These are phyloP conservation scores for Halocaridina rubra DNA, from an alignment of 2,888 invertebrate genomes.

Conservation along the genomic window DNA sequence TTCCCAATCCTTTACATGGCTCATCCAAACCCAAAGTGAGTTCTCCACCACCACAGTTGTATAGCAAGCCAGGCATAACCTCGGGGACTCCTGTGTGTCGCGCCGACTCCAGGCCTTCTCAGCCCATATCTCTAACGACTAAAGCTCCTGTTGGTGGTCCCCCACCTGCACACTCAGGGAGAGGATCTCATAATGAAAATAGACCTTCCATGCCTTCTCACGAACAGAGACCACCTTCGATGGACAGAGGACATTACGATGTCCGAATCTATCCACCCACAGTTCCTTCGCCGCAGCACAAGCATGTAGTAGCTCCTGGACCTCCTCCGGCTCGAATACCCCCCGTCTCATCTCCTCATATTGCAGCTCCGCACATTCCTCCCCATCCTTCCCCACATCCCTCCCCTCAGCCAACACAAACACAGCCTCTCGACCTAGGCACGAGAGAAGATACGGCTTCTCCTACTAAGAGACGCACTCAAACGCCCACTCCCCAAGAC, in stretches of 20 bases:
- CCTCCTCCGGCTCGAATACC: constrained; percentile 47
- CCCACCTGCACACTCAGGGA: constrained; percentile 61
- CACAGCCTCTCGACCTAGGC: constrained; percentile 83
- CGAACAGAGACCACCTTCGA: constrained; percentile 46
- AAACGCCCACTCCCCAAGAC: constrained; percentile 68
- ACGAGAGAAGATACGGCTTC: constrained; percentile 71
- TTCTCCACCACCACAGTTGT: constrained; percentile 59
- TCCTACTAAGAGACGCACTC: constrained; percentile 75
- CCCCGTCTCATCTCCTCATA: constrained; percentile 36
- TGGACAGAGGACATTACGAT: constrained; percentile 48
- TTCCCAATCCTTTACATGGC: constrained; percentile 57
- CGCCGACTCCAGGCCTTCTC: constrained; percentile 36
- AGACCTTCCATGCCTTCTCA: constrained; percentile 49
- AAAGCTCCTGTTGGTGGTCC: constrained; percentile 44
- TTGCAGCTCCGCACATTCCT: constrained; percentile 37
- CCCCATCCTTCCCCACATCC: constrained; percentile 43
- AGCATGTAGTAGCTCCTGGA: constrained; percentile 51
- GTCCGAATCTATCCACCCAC: constrained; percentile 57
- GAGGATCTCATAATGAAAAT: constrained; percentile 12
- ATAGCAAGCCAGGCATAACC: constrained; percentile 71
- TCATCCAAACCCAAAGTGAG: constrained; percentile 57
- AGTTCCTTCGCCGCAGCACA: constrained; percentile 55
- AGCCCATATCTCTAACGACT: constrained; percentile 47
- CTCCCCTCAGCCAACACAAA: constrained; percentile 71
- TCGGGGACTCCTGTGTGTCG: constrained; percentile 73